Base-by-base conservation (phyloP, 2,797 vertebrate genomes). In the Tapera naevia region DNA sequence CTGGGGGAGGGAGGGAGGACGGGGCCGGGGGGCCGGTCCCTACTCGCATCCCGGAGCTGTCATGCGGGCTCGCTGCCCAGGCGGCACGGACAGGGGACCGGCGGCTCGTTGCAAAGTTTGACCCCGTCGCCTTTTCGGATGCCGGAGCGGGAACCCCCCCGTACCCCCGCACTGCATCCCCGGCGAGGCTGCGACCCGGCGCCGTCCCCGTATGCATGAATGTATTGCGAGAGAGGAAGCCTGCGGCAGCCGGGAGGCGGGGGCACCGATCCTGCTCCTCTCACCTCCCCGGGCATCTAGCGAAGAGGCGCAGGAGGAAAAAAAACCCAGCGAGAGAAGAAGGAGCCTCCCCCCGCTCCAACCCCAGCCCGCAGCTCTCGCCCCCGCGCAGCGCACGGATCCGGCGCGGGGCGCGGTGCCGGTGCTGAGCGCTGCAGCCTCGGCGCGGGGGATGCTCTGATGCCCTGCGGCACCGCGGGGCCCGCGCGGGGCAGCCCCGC, bases 81-180 rank as follows among this genome's bases (percentile, higher is more conserved):
- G 41, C 41, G 41, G 41, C 41, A 11, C 41, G 41, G 41, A 11
- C 41, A 43, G 41, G 41, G 11, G 41, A 11, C 41, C 41, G 41
- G 41, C 41, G 41, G 43, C 41, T 43, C 16, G 17, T 45, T 17
- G 45, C 45, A 95, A 98, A 98, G 98, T 98, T 97, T 98, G 98
- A 98, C 98, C 98, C 96, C 97, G 91, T 96, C 96, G 98, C 97
- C 97, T 98, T 94, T 97, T 46, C 89, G 98, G 86, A 58, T 64
- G 45, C 41, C 33, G 93, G 75, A 81, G 86, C 91, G 18, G 91
- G 70, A 85, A 15, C 72, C 35, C 72, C 54, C 71, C 75, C 48
- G 12, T 23, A 2, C 25, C 37, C 72, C 69, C 22, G 33, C 5
- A 61, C 67, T 25, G 33, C 60, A 15, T 45, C 71, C 66, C 50